These are phyloP conservation scores for Cyanistes caeruleus DNA, from an alignment of 2,113 vertebrate species.

Conservation along the genomic window DNA sequence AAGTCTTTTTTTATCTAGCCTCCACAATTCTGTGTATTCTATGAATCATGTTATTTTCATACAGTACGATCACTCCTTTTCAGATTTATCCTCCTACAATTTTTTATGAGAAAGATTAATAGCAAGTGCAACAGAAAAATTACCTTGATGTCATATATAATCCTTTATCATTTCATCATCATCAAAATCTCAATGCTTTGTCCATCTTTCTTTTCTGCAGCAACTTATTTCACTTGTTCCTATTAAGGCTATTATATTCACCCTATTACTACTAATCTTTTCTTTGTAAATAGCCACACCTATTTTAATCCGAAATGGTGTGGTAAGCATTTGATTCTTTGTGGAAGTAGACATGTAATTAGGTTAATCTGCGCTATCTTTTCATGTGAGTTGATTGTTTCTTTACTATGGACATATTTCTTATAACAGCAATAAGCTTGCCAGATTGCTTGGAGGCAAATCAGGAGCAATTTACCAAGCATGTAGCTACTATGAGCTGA, in stretches of 20 bases:
- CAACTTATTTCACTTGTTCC: slow-evolving; percentile 88
- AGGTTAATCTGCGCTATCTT: slow-evolving; percentile 90
- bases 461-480: slow-evolving; percentile 73
- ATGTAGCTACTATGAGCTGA: slow-evolving; percentile 74
- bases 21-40: background rate
- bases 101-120: slow-evolving; percentile 57
- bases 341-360: slow-evolving; percentile 89
- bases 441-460: slow-evolving; percentile 85
- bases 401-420: slow-evolving; percentile 86
- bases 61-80: background rate
- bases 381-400: slow-evolving; percentile 89
- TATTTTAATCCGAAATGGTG: slow-evolving; percentile 83
- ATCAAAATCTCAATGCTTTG: slow-evolving; percentile 84
- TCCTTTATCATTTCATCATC: slow-evolving; percentile 83
- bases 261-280: slow-evolving; percentile 88
- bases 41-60: background rate
- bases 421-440: slow-evolving; percentile 79
- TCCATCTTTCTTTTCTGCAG: slow-evolving; percentile 85
- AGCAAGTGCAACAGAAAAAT: slow-evolving; percentile 55
- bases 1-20: background rate
- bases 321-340: slow-evolving; percentile 90
- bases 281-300: slow-evolving; percentile 94
- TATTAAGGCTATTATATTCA: slow-evolving; percentile 92
- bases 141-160: slow-evolving; percentile 80
- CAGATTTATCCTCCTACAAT: background rate